Percentiles rank a stretch among this genome's conserved stretches.
phyloP scores from a whole-genome alignment of 2,888 invertebrate genomes.

The Drosophila incognita region DNA sequence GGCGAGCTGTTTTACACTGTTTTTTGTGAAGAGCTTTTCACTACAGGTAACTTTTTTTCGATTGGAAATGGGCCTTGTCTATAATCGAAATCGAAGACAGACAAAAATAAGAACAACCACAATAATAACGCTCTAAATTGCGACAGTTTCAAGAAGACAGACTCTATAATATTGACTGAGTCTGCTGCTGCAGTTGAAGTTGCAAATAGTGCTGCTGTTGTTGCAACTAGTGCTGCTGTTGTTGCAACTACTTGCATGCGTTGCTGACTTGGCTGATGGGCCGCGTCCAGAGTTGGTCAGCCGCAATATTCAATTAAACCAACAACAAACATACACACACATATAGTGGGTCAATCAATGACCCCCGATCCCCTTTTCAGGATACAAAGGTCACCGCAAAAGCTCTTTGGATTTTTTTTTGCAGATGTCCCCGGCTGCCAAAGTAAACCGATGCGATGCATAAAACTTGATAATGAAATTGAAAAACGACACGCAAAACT shows the following conservation, averaged over 20 bases:
- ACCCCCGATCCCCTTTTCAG: neutral
- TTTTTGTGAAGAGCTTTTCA: neutral
- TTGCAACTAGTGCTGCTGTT: slow-evolving; percentile 27
- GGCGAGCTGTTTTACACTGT: neutral
- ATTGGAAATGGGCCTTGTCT: neutral
- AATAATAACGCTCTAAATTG: slow-evolving; percentile 18
- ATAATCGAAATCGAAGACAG: slow-evolving; percentile 34
- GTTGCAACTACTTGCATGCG: slow-evolving; percentile 21
- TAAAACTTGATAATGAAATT: slow-evolving; percentile 73
- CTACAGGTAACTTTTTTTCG: neutral
- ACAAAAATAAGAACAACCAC: slow-evolving; percentile 1
- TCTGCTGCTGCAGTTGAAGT: slow-evolving; percentile 36
- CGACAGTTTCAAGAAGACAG: slow-evolving; percentile 49
- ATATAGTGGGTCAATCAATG: slow-evolving; percentile 1
- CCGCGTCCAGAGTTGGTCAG: slow-evolving; percentile 49
- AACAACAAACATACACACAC: slow-evolving; percentile 6
- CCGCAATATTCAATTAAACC: slow-evolving; percentile 70
- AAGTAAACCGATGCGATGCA: slow-evolving; percentile 63
- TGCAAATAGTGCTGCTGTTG: slow-evolving; percentile 26
- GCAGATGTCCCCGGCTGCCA: slow-evolving; percentile 42
- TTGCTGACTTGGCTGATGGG: slow-evolving; percentile 44
- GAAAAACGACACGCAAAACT: slow-evolving; percentile 46
- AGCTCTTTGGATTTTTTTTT: slow-evolving; percentile 32
- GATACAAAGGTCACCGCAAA: slow-evolving; percentile 65
- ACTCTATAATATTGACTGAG: slow-evolving; percentile 29